These are phyloP conservation scores for Dromius quadrimaculatus DNA, from an alignment of 2,888 invertebrate genomes.

Conservation along the genomic window DNA sequence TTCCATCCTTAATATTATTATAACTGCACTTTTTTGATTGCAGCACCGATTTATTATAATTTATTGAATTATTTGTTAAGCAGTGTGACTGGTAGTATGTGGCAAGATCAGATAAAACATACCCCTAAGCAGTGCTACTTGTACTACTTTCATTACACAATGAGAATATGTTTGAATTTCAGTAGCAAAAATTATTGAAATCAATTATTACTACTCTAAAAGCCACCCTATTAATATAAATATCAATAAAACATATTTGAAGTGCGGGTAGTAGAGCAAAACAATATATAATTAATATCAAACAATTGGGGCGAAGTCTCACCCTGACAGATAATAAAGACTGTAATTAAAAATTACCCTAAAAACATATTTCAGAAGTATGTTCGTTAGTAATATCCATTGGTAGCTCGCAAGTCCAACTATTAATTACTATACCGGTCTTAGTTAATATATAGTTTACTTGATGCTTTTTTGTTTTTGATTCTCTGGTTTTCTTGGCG, in stretches of 20 bases:
- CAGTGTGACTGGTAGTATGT: too few relatives aligned
- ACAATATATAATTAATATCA: too few relatives aligned
- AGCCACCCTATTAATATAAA: too few relatives aligned
- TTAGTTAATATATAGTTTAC: constrained; percentile 45
- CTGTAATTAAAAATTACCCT: constrained; percentile 65
- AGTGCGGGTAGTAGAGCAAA: too few relatives aligned
- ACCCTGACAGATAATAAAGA: too few relatives aligned
- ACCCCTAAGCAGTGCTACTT: constrained; percentile 46
- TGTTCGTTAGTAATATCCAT: background rate
- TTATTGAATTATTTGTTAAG: too few relatives aligned
- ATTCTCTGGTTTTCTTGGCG: constrained; percentile 30
- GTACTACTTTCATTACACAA: constrained; percentile 44
- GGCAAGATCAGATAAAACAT: constrained; percentile 44
- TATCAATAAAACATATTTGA: too few relatives aligned
- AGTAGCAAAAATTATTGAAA: too few relatives aligned
- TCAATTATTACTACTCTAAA: too few relatives aligned
- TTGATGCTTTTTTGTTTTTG: constrained; percentile 27
- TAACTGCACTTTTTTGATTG: constrained; percentile 42
- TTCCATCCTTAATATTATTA: constrained; percentile 42
- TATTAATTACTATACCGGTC: constrained; percentile 44
- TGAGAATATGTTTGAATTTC: constrained; percentile 20
- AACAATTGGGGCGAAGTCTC: too few relatives aligned
- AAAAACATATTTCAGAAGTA: constrained; percentile 56
- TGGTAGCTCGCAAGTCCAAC: constrained; percentile 25
- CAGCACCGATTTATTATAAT: too few relatives aligned